These are phyloP conservation scores for Ormyrus labotus DNA, from an alignment of 2,888 invertebrate species.

Conservation along the genomic window DNA sequence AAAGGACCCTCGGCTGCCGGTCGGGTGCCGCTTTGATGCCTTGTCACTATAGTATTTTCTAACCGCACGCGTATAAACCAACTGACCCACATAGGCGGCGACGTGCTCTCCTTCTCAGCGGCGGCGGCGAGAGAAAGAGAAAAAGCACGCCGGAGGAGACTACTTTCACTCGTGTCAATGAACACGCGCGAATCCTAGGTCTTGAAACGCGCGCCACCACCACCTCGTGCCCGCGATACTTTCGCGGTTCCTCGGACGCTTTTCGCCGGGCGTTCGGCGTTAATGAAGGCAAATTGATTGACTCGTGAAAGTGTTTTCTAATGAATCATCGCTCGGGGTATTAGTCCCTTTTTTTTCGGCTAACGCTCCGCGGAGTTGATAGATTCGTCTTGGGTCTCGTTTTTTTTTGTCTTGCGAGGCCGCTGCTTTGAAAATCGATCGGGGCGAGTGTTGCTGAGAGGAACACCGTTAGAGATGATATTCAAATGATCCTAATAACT, in stretches of 20 bases:
- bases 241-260: conserved; percentile 40
- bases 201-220: background rate
- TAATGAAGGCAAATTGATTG: conserved; percentile 2
- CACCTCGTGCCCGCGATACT: conserved; percentile 23
- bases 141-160: conserved; percentile 34
- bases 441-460: too few species aligned
- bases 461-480: background rate
- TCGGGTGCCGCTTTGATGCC: background rate
- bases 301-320: conserved; percentile 57
- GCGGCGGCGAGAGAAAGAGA: conserved; percentile 34
- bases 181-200: conserved; percentile 49
- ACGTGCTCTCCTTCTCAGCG: conserved; percentile 42
- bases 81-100: conserved; percentile 48
- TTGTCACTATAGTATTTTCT: background rate
- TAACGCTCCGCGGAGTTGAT: conserved; percentile 21
- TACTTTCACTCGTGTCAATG: conserved; percentile 69
- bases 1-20: too few species aligned
- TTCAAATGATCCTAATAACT: background rate
- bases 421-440: too few species aligned
- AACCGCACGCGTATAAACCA: background rate
- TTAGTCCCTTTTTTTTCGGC: conserved; percentile 4
- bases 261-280: background rate
- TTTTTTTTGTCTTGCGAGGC: too few species aligned
- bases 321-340: conserved; percentile 31
- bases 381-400: background rate